These are phyloP conservation scores for Cynaeus angustus DNA, from an alignment of 2,888 invertebrate genomes.

Conservation along the genomic window DNA sequence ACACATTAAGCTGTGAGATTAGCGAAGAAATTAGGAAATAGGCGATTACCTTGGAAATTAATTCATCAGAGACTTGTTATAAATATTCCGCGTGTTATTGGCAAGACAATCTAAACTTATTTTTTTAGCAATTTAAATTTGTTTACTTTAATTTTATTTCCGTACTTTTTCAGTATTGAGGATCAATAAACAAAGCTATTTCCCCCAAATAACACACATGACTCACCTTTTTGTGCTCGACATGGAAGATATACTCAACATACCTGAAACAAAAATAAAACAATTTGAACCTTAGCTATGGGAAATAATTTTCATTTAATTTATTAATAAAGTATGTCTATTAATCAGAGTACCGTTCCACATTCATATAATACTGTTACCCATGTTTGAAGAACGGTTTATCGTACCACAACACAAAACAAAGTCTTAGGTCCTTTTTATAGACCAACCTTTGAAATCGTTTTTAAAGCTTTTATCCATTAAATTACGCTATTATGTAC, in stretches of 20 bases:
- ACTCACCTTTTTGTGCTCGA: not conserved
- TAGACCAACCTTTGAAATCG: not conserved
- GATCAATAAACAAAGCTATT: too few species aligned
- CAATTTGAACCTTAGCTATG: not conserved
- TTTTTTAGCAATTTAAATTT: not conserved
- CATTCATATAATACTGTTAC: not conserved
- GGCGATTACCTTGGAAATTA: conserved; percentile 33
- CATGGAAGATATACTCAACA: not conserved
- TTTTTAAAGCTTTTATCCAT: conserved; percentile 35
- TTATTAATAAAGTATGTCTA: conserved; percentile 3
- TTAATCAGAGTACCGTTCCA: conserved; percentile 14
- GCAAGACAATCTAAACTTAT: too few species aligned
- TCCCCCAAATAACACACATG: too few species aligned
- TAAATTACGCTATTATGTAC: conserved; percentile 30
- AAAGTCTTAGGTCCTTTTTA: not conserved
- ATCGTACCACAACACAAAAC: too few species aligned
- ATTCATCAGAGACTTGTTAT: conserved; percentile 18
- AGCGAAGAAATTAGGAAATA: conserved; percentile 38
- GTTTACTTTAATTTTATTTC: too few species aligned
- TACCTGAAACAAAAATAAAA: conserved; percentile 6
- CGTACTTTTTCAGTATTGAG: too few species aligned
- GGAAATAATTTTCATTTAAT: conserved; percentile 4
- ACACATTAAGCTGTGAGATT: conserved; percentile 17
- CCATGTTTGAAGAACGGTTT: not conserved
- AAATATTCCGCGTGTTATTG: not conserved